Evolutionary conservation across 2,113 vertebrate genomes (phyloP), one percentile per base, ranked within the genome.

Genomic region (Carassius gibelio): DNA sequence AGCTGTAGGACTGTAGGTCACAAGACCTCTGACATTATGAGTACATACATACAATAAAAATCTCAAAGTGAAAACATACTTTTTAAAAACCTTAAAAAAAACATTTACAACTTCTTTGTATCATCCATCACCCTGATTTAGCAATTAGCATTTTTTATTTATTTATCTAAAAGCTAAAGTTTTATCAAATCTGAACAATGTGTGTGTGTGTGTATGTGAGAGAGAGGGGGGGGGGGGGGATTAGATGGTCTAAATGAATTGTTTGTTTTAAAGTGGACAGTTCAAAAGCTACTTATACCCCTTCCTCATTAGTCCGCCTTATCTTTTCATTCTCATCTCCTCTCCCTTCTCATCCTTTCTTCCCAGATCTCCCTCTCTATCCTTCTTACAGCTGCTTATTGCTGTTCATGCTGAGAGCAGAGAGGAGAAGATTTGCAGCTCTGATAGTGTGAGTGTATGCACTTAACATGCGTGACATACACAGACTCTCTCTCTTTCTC

Each of bases 231-330:
- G 26, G 26, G n/a, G n/a, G 26, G 26, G 26, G 61, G 87, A 89
- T 88, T 88, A 88, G 90, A 89, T 88, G 57, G 36, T 82, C 89
- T 93, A 91, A 94, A 95, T 94, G 90, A 86, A 90, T 90, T 93
- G 93, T 94, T 94, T 94, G 93, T 94, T 94, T 94, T 93, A 91
- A 91, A 92, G 93, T 91, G 92, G 93, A 92, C 83, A 87, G 89
- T 89, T 91, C 83, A 71, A 59, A 92, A 90, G 89, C 90, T 94
- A 26, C 26, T 26, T 26, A 91, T 91, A 89, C 89, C 45, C 71
- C 85, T 82, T 76, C 88, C 89, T 93, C 91, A 90, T 92, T 90
- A 75, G 81, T 38, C 17, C 71, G 62, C 84, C 89, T 92, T 90
- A 89, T 92, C 90, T 80, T 76, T 89, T 84, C 82, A 88, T 86